Base-by-base conservation (phyloP, 2,888 invertebrate genomes). In the Serrognathus titanus region DNA sequence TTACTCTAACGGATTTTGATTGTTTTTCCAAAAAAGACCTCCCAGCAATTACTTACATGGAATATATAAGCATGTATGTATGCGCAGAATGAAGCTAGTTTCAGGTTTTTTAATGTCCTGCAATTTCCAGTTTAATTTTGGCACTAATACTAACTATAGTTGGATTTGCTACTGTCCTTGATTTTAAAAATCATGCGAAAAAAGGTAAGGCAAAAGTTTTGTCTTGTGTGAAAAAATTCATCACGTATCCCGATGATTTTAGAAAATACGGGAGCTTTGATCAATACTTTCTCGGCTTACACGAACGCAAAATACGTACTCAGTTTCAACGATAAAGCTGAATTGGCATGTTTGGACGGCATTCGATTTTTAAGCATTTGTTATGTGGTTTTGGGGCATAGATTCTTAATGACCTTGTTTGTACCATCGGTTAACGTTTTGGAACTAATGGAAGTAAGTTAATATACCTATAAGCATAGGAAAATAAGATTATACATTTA, bases 311-410 rank as follows among this genome's bases (percentile, higher is more conserved):
- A 62, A 53, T 65, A 64, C 54, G 55, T 71, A 5, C 58, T 66
- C n/a, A 52, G 58, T 10, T 49, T 61, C 20, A 62, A 63, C 36
- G 51, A 53, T 24, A 40, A 37, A n/a, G 37, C 45, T 9, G 66
- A 66, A 43, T 58, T 73, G 38, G 67, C 68, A 57, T 73, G 71
- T 59, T 61, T 83, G 9, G 78, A 82, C 62, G 84, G 84, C 8
- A 74, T 84, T 5, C 73, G 83, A 37, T 78, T 78, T 59, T 61
- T 81, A 20, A 79, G 79, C 60, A 81, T 79, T 55, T 66, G 71
- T 41, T 81, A 80, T 76, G 78, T 82, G 2, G 68, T 80, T 13
- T 57, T 79, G 9, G 81, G 79, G 1, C 82, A 82, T 62, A 70
- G 75, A 41, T 80, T 75, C 65, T 66, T 73, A 13, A 69, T 71